phyloP scores from a whole-genome alignment of 2,888 invertebrate species.

The Cataglyphis rosenhaueri region DNA sequence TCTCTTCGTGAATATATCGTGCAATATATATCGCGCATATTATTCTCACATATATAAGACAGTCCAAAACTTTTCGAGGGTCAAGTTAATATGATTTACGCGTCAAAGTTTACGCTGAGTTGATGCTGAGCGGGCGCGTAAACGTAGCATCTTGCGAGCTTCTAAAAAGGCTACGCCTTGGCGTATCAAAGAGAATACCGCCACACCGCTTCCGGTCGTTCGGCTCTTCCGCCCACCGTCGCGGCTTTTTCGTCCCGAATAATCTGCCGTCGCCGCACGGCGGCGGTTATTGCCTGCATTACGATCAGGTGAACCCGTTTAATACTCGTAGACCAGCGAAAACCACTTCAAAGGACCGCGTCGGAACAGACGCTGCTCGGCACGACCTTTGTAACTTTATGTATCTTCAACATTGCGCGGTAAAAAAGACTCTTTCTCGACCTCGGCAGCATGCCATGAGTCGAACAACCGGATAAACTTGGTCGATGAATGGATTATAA shows the following conservation, averaged over 20 bases:
- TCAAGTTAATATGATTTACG: slow-evolving; percentile 40
- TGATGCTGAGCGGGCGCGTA: slow-evolving; percentile 15
- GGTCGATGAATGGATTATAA: slow-evolving; percentile 30
- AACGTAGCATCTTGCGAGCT: slow-evolving; percentile 39
- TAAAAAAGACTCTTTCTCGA: slow-evolving; percentile 41
- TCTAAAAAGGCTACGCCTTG: slow-evolving; percentile 42
- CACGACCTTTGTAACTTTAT: slow-evolving; percentile 46
- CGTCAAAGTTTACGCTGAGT: slow-evolving; percentile 37
- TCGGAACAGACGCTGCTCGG: slow-evolving; percentile 58
- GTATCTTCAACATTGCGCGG: slow-evolving; percentile 31
- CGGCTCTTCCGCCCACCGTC: slow-evolving; percentile 63
- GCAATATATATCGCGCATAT: not conserved
- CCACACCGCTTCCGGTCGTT: slow-evolving; percentile 78
- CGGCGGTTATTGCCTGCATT: slow-evolving; percentile 74
- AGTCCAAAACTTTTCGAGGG: slow-evolving; percentile 13
- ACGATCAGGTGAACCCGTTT: slow-evolving; percentile 79
- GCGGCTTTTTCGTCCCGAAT: slow-evolving; percentile 51
- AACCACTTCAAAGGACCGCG: slow-evolving; percentile 75
- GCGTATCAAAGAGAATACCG: slow-evolving; percentile 66
- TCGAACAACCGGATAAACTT: slow-evolving; percentile 22
- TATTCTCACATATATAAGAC: slow-evolving; percentile 31
- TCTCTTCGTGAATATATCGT: not conserved
- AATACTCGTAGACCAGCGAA: slow-evolving; percentile 66
- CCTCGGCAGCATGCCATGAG: slow-evolving; percentile 6
- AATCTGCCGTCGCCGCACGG: slow-evolving; percentile 41